phyloP scores from a whole-genome alignment of 2,797 vertebrate species.

The Crenuchus spilurus region DNA sequence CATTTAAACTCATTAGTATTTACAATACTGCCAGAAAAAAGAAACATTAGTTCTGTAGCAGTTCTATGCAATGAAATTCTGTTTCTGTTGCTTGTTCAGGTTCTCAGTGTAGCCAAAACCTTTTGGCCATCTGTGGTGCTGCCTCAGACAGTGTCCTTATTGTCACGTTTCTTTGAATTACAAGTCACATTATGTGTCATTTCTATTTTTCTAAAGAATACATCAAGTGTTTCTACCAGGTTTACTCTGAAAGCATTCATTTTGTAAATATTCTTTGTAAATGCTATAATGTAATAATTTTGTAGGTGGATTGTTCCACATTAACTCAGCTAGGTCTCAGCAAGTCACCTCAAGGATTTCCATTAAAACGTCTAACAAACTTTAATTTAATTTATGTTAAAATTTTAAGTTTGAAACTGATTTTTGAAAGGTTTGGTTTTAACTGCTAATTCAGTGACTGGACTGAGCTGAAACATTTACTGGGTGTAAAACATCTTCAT shows the following conservation, averaged over 20 bases:
- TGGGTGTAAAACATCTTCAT: too few species aligned
- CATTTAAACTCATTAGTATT: constrained; percentile 30
- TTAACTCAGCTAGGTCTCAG: constrained; percentile 17
- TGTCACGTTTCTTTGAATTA: constrained; percentile 26
- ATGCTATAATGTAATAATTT: constrained; percentile 52
- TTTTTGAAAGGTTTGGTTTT: too few species aligned
- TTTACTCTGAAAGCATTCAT: constrained; percentile 47
- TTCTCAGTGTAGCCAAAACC: constrained; percentile 23
- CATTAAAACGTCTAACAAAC: too few species aligned
- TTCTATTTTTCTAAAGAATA: constrained; percentile 19
- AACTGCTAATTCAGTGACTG: too few species aligned
- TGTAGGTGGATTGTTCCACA: constrained; percentile 43
- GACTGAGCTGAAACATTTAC: too few species aligned
- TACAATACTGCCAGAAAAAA: constrained; percentile 24
- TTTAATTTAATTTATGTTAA: too few species aligned
- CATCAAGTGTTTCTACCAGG: constrained; percentile 35
- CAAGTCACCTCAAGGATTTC: background rate
- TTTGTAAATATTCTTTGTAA: constrained; percentile 64
- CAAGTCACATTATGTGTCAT: constrained; percentile 39
- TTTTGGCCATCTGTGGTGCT: background rate
- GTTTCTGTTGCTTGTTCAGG: constrained; percentile 2
- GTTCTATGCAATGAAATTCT: constrained; percentile 8
- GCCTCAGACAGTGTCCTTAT: constrained; percentile 29
- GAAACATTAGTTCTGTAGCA: constrained; percentile 15
- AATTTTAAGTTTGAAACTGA: too few species aligned